phyloP scores from a whole-genome alignment of 2,797 vertebrate species.

The Chelmon rostratus region DNA sequence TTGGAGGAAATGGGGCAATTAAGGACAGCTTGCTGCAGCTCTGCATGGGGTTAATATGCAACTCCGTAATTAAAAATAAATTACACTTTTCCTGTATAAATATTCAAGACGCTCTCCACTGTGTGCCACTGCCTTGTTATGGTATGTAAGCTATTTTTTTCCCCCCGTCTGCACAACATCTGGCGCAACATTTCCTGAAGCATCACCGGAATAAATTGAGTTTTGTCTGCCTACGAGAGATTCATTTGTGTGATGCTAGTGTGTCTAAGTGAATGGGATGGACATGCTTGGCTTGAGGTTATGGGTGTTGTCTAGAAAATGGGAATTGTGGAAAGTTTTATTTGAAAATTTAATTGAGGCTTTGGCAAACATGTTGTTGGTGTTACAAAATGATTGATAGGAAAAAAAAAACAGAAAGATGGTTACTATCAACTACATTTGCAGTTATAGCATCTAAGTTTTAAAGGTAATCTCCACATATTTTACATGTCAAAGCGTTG shows the following conservation, averaged over 20 bases:
- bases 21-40: constrained; percentile 88
- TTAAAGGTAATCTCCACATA: neutral
- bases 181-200: constrained; percentile 84
- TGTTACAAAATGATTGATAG: constrained; percentile 28
- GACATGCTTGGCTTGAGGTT: constrained; percentile 70
- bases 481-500: neutral
- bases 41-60: constrained; percentile 89
- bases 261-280: constrained; percentile 69
- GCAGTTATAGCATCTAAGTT: neutral
- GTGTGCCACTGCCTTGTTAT: constrained; percentile 81
- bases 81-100: constrained; percentile 88
- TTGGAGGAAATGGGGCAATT: constrained; percentile 90
- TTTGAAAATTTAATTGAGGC: constrained; percentile 34
- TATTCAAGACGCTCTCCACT: constrained; percentile 82
- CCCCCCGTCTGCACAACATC: constrained; percentile 84
- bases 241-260: constrained; percentile 70
- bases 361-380: constrained; percentile 24
- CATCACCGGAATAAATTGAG: constrained; percentile 80
- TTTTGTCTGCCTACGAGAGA: constrained; percentile 75
- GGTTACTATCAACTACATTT: neutral
- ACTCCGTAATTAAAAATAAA: constrained; percentile 90
- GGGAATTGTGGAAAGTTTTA: constrained; percentile 41
- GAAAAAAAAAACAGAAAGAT: neutral
- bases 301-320: constrained; percentile 55
- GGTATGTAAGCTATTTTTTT: constrained; percentile 79